A percentile compares a stretch with the other conserved stretches of the same genome.
Conservation (phyloP, 2,797 vertebrate species). For the Emydoidea blandingii region DNA sequence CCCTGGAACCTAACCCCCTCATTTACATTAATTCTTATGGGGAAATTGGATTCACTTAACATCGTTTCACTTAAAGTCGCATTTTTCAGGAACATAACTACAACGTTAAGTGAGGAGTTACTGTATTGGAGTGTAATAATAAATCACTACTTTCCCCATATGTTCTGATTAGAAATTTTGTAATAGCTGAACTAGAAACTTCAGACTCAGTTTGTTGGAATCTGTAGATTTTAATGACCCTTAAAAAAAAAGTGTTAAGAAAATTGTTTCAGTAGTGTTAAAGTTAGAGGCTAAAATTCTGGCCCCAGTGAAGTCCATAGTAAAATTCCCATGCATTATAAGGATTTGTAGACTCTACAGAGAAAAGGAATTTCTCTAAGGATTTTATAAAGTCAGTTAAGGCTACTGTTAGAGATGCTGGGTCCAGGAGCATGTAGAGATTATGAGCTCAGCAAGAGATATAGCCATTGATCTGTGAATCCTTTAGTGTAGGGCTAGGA, state of each 20-base stretch:
- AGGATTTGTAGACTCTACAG: neutral
- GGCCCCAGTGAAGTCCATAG: neutral
- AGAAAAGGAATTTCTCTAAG: neutral
- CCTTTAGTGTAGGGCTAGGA: neutral
- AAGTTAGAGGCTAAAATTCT: neutral
- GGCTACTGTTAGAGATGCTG: neutral
- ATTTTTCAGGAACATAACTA: no score
- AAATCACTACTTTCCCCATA: neutral
- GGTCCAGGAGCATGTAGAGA: neutral
- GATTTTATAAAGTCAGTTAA: neutral
- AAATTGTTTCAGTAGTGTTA: neutral
- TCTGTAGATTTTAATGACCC: neutral
- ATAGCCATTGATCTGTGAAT: neutral
- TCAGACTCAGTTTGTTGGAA: neutral
- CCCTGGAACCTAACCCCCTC: no score
- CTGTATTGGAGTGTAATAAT: neutral
- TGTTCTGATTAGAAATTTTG: neutral
- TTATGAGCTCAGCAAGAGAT: rapidly evolving
- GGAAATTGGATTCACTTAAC: no score
- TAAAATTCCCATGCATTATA: neutral
- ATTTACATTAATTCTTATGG: no score
- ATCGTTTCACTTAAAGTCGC: no score
- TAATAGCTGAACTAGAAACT: neutral
- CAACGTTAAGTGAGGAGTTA: no score
- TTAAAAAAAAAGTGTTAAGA: neutral